Percentiles rank a stretch among this genome's conserved stretches.
Evolutionary conservation across 2,888 invertebrate genomes (phyloP).

Genomic region (Elegia similella): DNA sequence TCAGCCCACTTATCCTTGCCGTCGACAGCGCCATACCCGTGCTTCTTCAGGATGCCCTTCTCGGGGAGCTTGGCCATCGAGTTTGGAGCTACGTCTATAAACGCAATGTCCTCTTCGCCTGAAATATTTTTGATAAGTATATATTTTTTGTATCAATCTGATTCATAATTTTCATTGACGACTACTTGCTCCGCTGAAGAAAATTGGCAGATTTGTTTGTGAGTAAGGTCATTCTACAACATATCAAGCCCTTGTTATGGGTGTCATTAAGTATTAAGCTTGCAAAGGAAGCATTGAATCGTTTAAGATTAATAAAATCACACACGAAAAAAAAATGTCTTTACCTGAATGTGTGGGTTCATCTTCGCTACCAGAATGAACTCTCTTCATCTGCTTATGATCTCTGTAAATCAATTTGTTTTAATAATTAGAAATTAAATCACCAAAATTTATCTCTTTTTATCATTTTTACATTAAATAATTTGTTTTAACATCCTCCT

Average conservation of each 20-base stretch:
- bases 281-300: too few relatives aligned
- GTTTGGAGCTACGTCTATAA: constrained; percentile 90
- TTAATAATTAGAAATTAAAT: background rate
- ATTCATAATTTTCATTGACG: too few relatives aligned
- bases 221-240: too few relatives aligned
- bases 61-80: constrained; percentile 90
- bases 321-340: constrained; percentile 33
- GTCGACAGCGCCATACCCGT: constrained; percentile 88
- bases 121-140: constrained; percentile 31
- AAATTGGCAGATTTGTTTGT: too few relatives aligned
- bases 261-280: too few relatives aligned
- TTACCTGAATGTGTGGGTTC: constrained; percentile 89
- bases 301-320: too few relatives aligned
- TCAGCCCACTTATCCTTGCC: constrained; percentile 89
- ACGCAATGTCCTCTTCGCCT: constrained; percentile 91
- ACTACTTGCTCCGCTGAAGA: too few relatives aligned
- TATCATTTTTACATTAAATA: background rate
- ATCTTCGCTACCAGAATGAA: constrained; percentile 88
- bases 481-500: constrained; percentile 6
- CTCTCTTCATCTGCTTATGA: constrained; percentile 91
- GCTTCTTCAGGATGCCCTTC: constrained; percentile 96
- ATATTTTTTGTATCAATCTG: constrained; percentile 54
- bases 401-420: constrained; percentile 80
- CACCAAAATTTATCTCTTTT: background rate
- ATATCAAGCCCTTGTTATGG: too few relatives aligned